Conservation (phyloP, 2,888 invertebrate genomes). For the Toxonevra muliebris region DNA sequence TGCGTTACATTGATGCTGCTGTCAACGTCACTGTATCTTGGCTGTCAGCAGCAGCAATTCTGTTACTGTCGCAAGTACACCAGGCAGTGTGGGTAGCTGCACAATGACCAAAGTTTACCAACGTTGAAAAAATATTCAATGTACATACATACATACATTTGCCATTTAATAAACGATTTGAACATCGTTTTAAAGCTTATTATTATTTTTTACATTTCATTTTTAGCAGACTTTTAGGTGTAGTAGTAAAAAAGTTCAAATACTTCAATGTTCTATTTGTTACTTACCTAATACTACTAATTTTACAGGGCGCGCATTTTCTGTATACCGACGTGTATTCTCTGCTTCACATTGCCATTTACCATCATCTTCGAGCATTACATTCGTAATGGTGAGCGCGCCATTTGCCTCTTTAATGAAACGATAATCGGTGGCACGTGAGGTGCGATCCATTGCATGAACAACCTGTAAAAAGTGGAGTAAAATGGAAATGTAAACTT, state of each 20-base stretch:
- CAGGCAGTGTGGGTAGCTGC: no score
- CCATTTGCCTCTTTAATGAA: slow-evolving; percentile 65
- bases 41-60: no score
- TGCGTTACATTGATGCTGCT: no score
- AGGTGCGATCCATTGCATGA: slow-evolving; percentile 63
- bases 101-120: no score
- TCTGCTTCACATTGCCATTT: slow-evolving; percentile 78
- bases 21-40: no score
- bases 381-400: slow-evolving; percentile 64
- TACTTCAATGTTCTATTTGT: background rate
- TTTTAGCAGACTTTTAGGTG: background rate
- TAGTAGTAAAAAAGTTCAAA: background rate
- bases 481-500: background rate
- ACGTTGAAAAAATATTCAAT: no score
- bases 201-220: background rate
- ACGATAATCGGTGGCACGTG: slow-evolving; percentile 63
- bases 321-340: slow-evolving; percentile 70
- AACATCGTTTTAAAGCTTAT: background rate
- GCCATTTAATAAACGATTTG: slow-evolving; percentile 12
- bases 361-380: slow-evolving; percentile 75
- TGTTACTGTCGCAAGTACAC: no score
- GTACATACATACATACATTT: background rate
- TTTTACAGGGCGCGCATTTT: slow-evolving; percentile 73
- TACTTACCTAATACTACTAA: slow-evolving; percentile 74
- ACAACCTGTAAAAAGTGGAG: slow-evolving; percentile 55